Base-by-base conservation (phyloP, 2,888 invertebrate genomes). In the Cephalotes varians region DNA sequence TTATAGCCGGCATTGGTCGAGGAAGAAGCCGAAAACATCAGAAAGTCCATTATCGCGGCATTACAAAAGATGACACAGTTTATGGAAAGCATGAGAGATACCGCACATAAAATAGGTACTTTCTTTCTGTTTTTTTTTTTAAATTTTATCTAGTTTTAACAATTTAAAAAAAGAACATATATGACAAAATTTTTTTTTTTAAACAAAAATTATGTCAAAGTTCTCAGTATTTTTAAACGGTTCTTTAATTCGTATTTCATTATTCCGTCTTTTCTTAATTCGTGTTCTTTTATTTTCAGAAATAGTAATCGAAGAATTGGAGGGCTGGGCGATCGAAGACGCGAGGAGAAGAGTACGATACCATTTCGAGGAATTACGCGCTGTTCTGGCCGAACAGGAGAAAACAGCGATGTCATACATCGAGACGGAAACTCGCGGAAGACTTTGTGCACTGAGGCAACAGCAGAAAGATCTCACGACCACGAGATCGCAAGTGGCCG, bases 11-110 rank as follows among this genome's bases (percentile, higher is more conserved):
- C 95, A 2, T 91, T 96, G 82, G 93, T 96, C 62, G 96, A 96
- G 89, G 95, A 95, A 5, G 96, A 96, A 90, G 95, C 96, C n/a
- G 95, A 96, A 86, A 95, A 94, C 87, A 94, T 96, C n/a, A 93
- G 96, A 49, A 93, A 94, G 28, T 94, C 95, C 5, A 95, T 96
- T 9, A 92, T 94, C 9, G 94, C 93, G 85, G 95, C 95, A 15
- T 93, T 96, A n/a, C 95, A 95, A 72, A 95, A 95, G 82, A 95
- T 96, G 91, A 95, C 95, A 40, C 95, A 95, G 69, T 95, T 96
- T 87, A 95, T 95, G 89, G 95, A 95, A 88, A 95, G 95, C 87
- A 95, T 96, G 91, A 94, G 94, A 81, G 95, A 95, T 86, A 95
- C 95, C 4, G 95, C 95, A 15, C 94, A 95, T 54, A 95, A 95